Evolutionary conservation across 1,140 invertebrate species (phyloP).

Genomic region (Elymnias hypermnestra): DNA sequence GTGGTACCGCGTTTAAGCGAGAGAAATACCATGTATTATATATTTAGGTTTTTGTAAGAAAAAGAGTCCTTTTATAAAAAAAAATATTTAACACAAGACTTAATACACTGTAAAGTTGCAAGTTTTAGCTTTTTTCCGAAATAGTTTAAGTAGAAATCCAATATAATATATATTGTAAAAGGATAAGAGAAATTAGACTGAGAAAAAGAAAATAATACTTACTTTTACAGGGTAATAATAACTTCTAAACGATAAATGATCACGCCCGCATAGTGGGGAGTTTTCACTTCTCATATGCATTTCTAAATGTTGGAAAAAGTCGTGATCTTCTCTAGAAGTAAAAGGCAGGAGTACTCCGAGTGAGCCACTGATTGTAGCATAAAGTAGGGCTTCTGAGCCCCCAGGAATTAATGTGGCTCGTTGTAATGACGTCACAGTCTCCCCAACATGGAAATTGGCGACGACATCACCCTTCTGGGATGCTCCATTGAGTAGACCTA

Average conservation of each 20-base stretch:
- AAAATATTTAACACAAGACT: too few relatives aligned
- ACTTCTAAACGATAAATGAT: conserved; percentile 97
- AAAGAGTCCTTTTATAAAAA: too few relatives aligned
- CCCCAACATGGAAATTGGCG: conserved; percentile 96
- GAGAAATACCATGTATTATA: too few relatives aligned
- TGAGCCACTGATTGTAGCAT: conserved; percentile 96
- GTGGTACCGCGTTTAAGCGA: too few relatives aligned
- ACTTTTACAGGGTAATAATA: conserved; percentile 99
- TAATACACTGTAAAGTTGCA: too few relatives aligned
- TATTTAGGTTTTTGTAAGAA: too few relatives aligned
- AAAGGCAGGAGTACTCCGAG: conserved; percentile 98
- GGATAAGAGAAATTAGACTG: too few relatives aligned
- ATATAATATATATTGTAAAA: too few relatives aligned
- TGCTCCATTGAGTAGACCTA: conserved; percentile 93
- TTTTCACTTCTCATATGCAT: conserved; percentile 99
- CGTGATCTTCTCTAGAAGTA: conserved; percentile 98
- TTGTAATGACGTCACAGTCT: conserved; percentile 92
- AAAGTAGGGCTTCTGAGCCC: conserved; percentile 96
- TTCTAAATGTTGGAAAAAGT: conserved; percentile 99
- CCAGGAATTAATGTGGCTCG: conserved; percentile 98
- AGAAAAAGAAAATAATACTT: conserved; percentile 29
- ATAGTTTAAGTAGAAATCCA: too few relatives aligned
- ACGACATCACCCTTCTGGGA: conserved; percentile 98
- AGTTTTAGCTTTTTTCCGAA: too few relatives aligned
- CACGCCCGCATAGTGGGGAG: conserved; percentile 95